Evolutionary conservation across 1,140 invertebrate species (phyloP), one percentile per base, ranked within the genome.

Genomic region (Psix sp.): DNA sequence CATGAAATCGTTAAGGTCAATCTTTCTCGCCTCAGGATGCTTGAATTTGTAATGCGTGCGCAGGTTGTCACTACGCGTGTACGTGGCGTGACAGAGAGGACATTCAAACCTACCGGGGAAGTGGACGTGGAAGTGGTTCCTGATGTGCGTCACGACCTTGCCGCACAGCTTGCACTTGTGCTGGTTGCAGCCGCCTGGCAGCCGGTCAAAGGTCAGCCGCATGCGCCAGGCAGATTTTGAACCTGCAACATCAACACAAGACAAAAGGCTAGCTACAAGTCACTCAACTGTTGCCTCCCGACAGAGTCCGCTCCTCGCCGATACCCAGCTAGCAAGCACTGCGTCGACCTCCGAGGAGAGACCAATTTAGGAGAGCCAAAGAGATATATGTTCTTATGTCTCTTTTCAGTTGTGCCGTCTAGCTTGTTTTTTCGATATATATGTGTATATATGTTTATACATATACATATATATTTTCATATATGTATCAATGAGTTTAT

Each of bases 71-170:
- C 93, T 94, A 88, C 94, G 91, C 82, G 94, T 95, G 89, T 94
- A 95, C 76, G 92, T 94, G 82, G 93, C 93, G 86, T 91, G 91
- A 89, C 93, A 94, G 83, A 94, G 90, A 84, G 93, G 93, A 88
- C 94, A 94, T 90, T 94, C 93, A 90, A 94, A 94, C 83, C 92
- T 92, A 83, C 93, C 93, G 77, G 94, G 94, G 89, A 94, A 94
- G 89, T 94, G 94, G 87, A 94, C 94, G 89, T 94, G 93, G 90
- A 94, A 94, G 90, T 95, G 94, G 90, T 94, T 95, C 86, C 94
- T 91, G 89, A 94, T 94, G 91, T 95, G 93, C 85, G 93, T 94
- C 89, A 94, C 93, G 89, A 94, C 92, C 91, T 94, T 95, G 88
- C 94, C 94, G 90, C 93, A 95, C 88, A 94, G 91, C 91, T 94